These are phyloP conservation scores for Mamestra brassicae DNA, from an alignment of 2,888 invertebrate species.

Conservation along the genomic window DNA sequence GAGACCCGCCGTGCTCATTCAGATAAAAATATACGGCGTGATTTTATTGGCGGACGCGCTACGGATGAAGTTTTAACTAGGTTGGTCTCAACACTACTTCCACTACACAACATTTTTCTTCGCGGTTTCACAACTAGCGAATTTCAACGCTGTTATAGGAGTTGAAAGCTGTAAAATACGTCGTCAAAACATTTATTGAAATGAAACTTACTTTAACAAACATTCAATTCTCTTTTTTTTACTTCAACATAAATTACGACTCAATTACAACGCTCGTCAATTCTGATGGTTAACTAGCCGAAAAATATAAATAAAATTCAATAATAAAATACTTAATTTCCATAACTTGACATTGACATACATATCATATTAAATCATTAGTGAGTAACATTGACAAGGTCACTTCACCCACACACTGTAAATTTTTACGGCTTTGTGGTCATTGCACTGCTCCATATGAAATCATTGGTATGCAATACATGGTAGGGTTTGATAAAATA, in stretches of 20 bases:
- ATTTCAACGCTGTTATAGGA: background rate
- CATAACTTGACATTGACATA: conserved; percentile 53
- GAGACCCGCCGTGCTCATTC: conserved; percentile 20
- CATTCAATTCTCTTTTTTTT: background rate
- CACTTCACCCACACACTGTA: conserved; percentile 29
- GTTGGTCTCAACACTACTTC: conserved; percentile 7
- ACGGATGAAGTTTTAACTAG: conserved; percentile 13
- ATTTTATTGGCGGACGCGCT: conserved; percentile 28
- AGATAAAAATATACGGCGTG: conserved; percentile 42
- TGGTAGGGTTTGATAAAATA: conserved; percentile 29
- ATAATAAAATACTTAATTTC: conserved; percentile 3
- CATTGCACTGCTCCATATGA: conserved; percentile 39
- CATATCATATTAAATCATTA: conserved; percentile 26
- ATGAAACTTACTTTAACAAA: background rate
- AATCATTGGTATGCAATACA: conserved; percentile 42
- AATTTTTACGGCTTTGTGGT: conserved; percentile 31
- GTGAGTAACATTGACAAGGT: conserved; percentile 42
- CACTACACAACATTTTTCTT: background rate
- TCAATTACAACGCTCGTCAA: background rate
- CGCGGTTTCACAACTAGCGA: conserved; percentile 15
- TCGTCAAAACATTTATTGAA: background rate
- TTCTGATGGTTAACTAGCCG: background rate
- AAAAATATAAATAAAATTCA: background rate
- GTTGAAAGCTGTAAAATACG: conserved; percentile 4
- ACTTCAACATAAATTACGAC: background rate